Evolutionary conservation across 2,797 vertebrate species (phyloP), one percentile per base, ranked within the genome.

Genomic region (Sandelia bainsii): DNA sequence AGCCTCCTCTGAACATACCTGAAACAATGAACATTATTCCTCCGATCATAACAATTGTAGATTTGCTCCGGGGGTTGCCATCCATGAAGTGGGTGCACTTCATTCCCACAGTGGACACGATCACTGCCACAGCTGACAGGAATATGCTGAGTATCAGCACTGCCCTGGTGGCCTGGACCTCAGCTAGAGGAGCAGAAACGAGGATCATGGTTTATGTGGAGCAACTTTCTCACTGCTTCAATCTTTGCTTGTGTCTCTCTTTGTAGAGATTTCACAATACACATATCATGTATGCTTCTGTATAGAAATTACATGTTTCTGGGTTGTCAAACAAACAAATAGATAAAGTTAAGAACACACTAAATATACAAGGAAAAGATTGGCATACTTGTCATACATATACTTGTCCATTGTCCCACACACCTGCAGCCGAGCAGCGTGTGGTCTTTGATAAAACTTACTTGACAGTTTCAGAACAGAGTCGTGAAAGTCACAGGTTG

Each of bases 51-150:
- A 95, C 95, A 77, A 94, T 93, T 5, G 75, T 71, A 80, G 93
- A 92, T 86, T 99, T 99, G 81, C 90, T 93, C 25, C 89, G 81
- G 7, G 93, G 77, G 7, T 92, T 94, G 0, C 90, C 93, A 1
- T 97, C 97, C 90, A 97, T 82, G 72, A 96, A 98, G 64, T 90
- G 96, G 77, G 97, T 97, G 82, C 96, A 99, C 63, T 97, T 96
- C 96, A 99, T 97, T 6, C 97, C 97, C 13, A 93, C 59, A 0
- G 92, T 90, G 62, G 95, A 90, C 59, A 96, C 83, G n/a, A 96
- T 78, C 10, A 94, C 53, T 0, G 88, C 96, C 0, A 97, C 50
- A 1, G 94, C 79, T 4, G 96, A 96, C 67, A 97, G 46, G 20
- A 96, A 77, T 52, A 98, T 94, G 45, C 96, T 94, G 56, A 94